These are phyloP conservation scores for Fringilla coelebs DNA, from an alignment of 2,797 vertebrate genomes.

Conservation along the genomic window DNA sequence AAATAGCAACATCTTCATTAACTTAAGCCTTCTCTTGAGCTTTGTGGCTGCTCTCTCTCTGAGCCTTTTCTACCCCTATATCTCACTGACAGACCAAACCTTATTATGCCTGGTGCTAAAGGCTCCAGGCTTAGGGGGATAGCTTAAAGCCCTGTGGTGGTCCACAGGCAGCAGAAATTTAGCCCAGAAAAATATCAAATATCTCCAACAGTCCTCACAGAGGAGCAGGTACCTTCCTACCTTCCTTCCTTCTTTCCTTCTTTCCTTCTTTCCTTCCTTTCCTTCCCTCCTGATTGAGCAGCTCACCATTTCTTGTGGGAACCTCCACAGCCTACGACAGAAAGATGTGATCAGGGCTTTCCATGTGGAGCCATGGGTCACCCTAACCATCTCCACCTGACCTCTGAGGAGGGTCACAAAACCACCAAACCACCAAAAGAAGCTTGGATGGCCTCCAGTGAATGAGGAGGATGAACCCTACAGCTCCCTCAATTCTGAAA, in stretches of 20 bases:
- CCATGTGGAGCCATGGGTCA: neutral
- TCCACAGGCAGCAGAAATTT: neutral
- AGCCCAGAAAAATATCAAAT: neutral
- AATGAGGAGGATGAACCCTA: neutral
- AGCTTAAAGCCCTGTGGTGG: neutral
- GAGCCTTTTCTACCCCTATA: neutral
- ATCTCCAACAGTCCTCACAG: neutral
- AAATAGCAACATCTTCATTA: conserved; percentile 44
- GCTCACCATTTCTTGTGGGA: neutral
- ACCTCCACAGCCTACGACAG: neutral
- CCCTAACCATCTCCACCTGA: neutral
- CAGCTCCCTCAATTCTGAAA: neutral
- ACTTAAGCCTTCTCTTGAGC: conserved; percentile 1
- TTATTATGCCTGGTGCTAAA: neutral
- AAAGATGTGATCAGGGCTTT: neutral
- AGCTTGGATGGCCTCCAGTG: neutral
- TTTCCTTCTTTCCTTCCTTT: no score
- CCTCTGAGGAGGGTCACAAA: neutral
- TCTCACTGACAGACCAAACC: neutral
- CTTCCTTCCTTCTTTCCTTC: neutral
- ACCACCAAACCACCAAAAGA: neutral
- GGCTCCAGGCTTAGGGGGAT: neutral
- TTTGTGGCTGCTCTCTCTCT: neutral
- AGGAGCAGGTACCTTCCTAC: neutral
- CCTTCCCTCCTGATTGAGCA: neutral